These are phyloP conservation scores for Steinernema hermaphroditum DNA, from an alignment of 2,888 invertebrate genomes.

Conservation along the genomic window DNA sequence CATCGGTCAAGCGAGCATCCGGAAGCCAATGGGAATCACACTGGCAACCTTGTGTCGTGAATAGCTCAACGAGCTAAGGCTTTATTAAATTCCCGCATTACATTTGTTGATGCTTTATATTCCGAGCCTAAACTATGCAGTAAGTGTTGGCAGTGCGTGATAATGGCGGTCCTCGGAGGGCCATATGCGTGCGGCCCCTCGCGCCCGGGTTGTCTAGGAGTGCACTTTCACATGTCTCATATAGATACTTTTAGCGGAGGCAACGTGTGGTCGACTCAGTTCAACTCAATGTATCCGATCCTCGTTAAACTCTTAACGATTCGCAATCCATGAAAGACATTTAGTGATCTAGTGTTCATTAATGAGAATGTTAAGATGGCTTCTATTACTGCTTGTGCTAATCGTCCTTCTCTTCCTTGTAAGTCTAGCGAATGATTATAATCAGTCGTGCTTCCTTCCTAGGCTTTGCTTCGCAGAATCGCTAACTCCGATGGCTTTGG, in stretches of 20 bases:
- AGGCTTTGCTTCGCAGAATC: neutral
- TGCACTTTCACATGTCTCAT: neutral
- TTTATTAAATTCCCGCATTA: no score
- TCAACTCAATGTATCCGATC: no score
- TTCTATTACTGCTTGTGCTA: neutral
- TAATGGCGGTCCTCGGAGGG: neutral
- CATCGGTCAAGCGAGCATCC: no score
- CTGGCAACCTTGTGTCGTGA: no score
- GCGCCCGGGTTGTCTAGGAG: neutral
- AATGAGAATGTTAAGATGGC: conserved; percentile 14
- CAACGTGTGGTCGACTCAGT: no score
- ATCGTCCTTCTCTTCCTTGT: neutral
- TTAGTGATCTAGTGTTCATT: neutral
- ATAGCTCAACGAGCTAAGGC: no score
- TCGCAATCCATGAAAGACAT: neutral
- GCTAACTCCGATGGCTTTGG: neutral
- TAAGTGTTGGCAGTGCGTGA: conserved; percentile 5
- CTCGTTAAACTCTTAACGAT: no score
- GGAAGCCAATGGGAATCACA: no score
- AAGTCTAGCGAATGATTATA: no score
- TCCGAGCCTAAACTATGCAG: no score
- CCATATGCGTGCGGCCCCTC: conserved; percentile 27
- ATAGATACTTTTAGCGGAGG: neutral
- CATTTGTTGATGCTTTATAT: no score
- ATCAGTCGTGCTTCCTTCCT: no score